Evolutionary conservation across 2,797 vertebrate genomes (phyloP).

Genomic region (Paedocypris micromegethes): DNA sequence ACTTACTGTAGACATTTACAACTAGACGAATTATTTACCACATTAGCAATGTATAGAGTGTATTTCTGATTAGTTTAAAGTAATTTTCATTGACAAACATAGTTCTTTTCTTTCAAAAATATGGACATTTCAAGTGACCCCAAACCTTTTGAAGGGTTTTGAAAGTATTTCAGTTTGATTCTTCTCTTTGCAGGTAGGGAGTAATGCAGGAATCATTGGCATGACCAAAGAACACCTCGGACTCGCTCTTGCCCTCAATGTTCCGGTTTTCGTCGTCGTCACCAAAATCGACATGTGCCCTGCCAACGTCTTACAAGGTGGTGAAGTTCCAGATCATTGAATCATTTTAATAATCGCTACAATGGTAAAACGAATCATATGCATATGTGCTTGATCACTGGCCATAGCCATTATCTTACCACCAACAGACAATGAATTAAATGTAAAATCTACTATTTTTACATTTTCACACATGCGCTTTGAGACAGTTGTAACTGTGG

Average conservation of each 20-base stretch:
- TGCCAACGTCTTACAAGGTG: constrained; percentile 83
- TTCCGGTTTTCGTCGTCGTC: constrained; percentile 84
- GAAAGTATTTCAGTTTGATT: not conserved
- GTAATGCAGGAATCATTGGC: constrained; percentile 82
- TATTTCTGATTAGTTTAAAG: not conserved
- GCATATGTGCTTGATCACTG: not conserved
- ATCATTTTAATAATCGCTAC: no score
- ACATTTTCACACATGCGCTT: no score
- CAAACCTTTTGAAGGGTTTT: no score
- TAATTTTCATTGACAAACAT: not conserved
- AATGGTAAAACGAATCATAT: no score
- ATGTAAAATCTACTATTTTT: no score
- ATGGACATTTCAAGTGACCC: no score
- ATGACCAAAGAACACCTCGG: constrained; percentile 87
- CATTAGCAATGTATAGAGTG: no score
- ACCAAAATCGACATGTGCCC: constrained; percentile 89
- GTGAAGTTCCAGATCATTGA: constrained; percentile 24
- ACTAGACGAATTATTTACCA: no score
- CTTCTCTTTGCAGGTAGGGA: constrained; percentile 70
- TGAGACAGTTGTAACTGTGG: no score
- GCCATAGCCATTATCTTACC: no score
- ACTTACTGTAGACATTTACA: no score
- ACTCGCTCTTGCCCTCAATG: constrained; percentile 78
- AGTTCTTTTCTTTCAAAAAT: not conserved
- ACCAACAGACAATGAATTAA: no score